Evolutionary conservation across 2,113 vertebrate species (phyloP).

Genomic region (Paralichthys olivaceus): DNA sequence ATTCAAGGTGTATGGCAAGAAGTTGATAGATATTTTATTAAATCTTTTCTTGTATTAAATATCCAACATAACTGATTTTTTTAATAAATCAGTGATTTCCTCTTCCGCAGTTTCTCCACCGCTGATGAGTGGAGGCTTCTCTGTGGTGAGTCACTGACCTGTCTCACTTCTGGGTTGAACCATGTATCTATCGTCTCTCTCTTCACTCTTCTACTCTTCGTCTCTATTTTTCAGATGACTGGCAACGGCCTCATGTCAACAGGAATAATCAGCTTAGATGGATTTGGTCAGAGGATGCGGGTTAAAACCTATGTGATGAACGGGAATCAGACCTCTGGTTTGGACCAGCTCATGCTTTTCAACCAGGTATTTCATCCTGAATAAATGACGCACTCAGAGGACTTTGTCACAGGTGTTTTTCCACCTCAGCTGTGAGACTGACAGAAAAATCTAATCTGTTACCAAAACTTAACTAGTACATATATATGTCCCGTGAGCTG

Average conservation of each 20-base stretch:
- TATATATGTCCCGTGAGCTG: too few species aligned
- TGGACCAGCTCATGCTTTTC: slow-evolving; percentile 57
- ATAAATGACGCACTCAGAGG: background rate
- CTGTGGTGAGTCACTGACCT: slow-evolving; percentile 31
- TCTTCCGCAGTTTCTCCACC: slow-evolving; percentile 21
- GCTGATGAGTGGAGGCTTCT: slow-evolving; percentile 35
- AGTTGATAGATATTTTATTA: too few species aligned
- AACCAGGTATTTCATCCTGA: slow-evolving; percentile 20
- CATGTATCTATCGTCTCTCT: background rate
- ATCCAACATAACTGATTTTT: too few species aligned
- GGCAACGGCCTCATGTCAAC: background rate
- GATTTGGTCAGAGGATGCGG: slow-evolving; percentile 36
- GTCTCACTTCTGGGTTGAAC: background rate
- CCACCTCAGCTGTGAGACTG: too few species aligned
- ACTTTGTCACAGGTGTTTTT: background rate
- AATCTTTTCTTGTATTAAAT: too few species aligned
- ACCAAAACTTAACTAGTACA: too few species aligned
- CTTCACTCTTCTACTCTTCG: background rate
- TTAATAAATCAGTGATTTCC: background rate
- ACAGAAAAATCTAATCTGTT: too few species aligned
- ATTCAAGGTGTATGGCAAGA: too few species aligned
- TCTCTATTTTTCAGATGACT: slow-evolving; percentile 26
- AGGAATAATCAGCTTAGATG: slow-evolving; percentile 41
- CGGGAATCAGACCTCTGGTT: slow-evolving; percentile 2
- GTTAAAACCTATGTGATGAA: background rate